A percentile compares a stretch with the other conserved stretches of the same genome.
Conservation (phyloP, 2,888 invertebrate species). For the Actias luna region DNA sequence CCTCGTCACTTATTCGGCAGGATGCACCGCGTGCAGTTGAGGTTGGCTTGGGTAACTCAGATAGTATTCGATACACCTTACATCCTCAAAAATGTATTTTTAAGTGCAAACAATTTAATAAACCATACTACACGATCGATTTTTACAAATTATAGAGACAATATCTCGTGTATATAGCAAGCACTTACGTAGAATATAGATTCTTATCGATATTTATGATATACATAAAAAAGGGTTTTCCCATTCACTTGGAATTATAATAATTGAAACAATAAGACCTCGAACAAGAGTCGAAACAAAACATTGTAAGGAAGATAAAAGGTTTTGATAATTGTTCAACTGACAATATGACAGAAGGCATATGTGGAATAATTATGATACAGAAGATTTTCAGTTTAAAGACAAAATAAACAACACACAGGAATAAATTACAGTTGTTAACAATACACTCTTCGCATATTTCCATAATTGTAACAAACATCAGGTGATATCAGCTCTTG, state of each 20-base stretch:
- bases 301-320: slow-evolving; percentile 72
- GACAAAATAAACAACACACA: slow-evolving; percentile 31
- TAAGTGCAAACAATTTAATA: background rate
- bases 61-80: too few species aligned
- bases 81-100: background rate
- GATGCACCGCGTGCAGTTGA: too few species aligned
- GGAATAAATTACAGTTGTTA: slow-evolving; percentile 24
- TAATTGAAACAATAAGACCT: slow-evolving; percentile 76
- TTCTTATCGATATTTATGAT: slow-evolving; percentile 79
- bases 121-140: background rate
- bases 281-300: slow-evolving; percentile 76
- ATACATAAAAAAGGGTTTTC: slow-evolving; percentile 70
- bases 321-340: slow-evolving; percentile 60
- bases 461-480: slow-evolving; percentile 57
- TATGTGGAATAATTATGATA: slow-evolving; percentile 63
- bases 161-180: too few species aligned
- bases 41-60: too few species aligned
- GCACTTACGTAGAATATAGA: slow-evolving; percentile 69
- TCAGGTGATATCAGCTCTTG: slow-evolving; percentile 50
- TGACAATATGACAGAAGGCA: slow-evolving; percentile 72
- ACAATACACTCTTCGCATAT: slow-evolving; percentile 26
- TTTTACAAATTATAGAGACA: slow-evolving; percentile 34
- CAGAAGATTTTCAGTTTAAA: slow-evolving; percentile 56
- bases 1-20: too few species aligned
- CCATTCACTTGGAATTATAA: slow-evolving; percentile 76